Evolutionary conservation across 2,113 vertebrate genomes (phyloP), one percentile per base, ranked within the genome.

Genomic region (Synodontis membranacea): DNA sequence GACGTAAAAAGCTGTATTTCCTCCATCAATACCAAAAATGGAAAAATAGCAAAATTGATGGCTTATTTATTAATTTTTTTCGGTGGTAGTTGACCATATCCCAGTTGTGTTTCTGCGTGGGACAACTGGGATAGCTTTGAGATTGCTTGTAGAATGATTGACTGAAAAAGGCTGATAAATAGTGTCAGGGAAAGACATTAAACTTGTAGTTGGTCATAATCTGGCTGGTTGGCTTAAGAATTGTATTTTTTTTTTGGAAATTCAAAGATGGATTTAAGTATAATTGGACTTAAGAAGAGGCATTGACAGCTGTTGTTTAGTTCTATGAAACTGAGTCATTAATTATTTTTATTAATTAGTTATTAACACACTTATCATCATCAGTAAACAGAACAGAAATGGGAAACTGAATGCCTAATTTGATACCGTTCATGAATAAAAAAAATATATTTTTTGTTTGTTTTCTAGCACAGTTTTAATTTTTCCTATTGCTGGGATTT

Each of bases 101-200:
- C 19, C 23, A 56, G 52, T 74, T 6, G 31, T 56, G n/a, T 79
- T 79, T n/a, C 11, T 58, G 68, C 68, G 14, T 14, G 54, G 39
- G 19, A 54, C 6, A 15, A 21, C 34, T 48, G 10, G 44, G 34
- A 79, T 70, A 62, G 12, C 56, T 54, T 48, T 39, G 15, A 80
- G 76, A 56, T 66, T 85, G 54, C 28, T 78, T 76, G n/a, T 37
- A 10, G 39, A 56, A 19, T 37, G 48, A 78, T 48, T 56, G 34
- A 54, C 42, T 5, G 10, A 17, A 64, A 34, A 75, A 56, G 7
- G 5, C 56, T 21, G 52, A 44, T 78, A 34, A 84, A 56, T 42
- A 64, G 34, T 62, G 21, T 50, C 34, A 76, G 54, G n/a, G 6
- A 78, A 66, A 80, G 12, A 81, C 34, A 80, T 80, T 68, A 76